Evolutionary conservation across 2,888 invertebrate species (phyloP), one percentile per base, ranked within the genome.

Genomic region (Rhaphigaster nebulosa): DNA sequence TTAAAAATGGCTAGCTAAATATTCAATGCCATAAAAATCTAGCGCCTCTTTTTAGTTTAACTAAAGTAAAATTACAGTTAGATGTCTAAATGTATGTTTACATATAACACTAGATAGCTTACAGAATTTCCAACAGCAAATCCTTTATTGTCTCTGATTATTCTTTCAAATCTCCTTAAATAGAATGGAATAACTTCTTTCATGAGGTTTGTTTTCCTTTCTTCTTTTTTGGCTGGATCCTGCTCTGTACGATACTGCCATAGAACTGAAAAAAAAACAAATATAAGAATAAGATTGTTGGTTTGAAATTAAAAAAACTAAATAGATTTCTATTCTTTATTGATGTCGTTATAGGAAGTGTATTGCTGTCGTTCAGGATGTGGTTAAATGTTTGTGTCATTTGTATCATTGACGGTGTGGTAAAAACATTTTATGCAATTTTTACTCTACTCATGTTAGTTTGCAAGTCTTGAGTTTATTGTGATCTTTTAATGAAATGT

Each of bases 141-240:
- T 54, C 95, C 95, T 45, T 94, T 94, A 92, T 95, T 95, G 84
- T 94, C 94, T 41, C 94, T 94, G 26, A 95, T 93, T n/a, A 94
- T 94, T 92, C 94, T 94, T 92, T 95, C 95, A 92, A 95, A 95
- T 92, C 95, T 94, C 70, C 94, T 94, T 91, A 95, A 93, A 92
- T 95, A 95, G 92, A 94, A 95, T 5, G 95, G 95, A 92, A 95
- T 94, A 26, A 94, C 95, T 92, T 95, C 95, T 91, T 94, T 94
- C 92, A 95, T 94, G 80, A 95, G 93, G 92, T 94, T 94, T 80
- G 94, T 94, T 92, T 95, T 95, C 91, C 94, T 94, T 92, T 95
- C 95, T 92, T 95, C 95, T 92, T 95, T 95, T 92, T 95, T 95
- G 89, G 94, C 94, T 6, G 94, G 94, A 93, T 95, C 95, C 90